A percentile compares a stretch with the other conserved stretches of the same genome.
Conservation (phyloP, 2,113 vertebrate genomes). For the Solea senegalensis region DNA sequence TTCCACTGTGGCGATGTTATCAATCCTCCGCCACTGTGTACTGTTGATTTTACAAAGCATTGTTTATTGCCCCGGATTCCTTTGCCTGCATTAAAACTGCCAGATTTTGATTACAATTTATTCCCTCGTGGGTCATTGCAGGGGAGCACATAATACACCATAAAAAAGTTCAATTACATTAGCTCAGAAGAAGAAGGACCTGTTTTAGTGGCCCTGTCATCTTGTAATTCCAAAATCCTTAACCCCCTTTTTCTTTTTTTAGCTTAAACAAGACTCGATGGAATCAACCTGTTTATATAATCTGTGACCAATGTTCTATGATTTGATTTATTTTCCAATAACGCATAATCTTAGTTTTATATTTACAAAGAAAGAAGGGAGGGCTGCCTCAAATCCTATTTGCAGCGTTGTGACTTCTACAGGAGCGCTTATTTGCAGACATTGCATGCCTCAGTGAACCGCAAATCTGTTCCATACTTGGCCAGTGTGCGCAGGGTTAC, state of each 20-base stretch:
- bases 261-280: not conserved
- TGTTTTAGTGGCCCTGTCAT: no score
- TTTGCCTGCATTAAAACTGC: not conserved
- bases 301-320: not conserved
- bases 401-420: not conserved
- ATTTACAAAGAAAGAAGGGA: not conserved
- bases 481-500: constrained; percentile 39
- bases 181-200: no score
- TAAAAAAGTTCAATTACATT: not conserved
- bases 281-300: constrained; percentile 7
- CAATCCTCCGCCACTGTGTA: not conserved
- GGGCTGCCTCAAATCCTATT: not conserved
- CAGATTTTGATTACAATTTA: not conserved
- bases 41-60: not conserved
- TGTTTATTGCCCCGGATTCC: not conserved
- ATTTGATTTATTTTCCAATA: not conserved
- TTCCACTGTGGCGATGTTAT: not conserved
- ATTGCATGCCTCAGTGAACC: not conserved
- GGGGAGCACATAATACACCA: not conserved
- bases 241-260: no score
- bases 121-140: not conserved
- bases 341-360: not conserved
- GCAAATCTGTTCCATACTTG: constrained; percentile 40
- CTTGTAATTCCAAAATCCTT: no score
- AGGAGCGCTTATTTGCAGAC: constrained; percentile 9